Evolutionary conservation across 2,113 vertebrate genomes (phyloP), one percentile per base, ranked within the genome.

Genomic region (Halichoeres trimaculatus): DNA sequence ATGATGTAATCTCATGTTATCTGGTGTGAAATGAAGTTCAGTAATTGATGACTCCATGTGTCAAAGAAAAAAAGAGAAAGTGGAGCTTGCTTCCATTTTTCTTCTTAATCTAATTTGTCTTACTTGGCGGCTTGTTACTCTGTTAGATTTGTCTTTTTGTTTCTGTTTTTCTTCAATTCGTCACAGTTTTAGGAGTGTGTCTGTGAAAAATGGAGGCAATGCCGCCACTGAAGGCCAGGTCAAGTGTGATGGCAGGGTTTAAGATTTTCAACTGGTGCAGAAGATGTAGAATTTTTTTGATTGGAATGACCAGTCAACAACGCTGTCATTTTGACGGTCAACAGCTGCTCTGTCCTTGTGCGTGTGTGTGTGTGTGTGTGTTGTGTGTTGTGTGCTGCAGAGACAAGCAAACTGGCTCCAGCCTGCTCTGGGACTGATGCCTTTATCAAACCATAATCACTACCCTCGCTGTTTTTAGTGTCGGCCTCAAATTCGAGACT

Each of bases 381-480:
- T 26, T 11, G 52, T 1, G 48, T 10, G 55, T 5, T 51, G n/a
- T 52, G n/a, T 24, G 10, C 70, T 30, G 30, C 26, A 72, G 22
- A 53, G 63, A 68, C 60, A 38, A 61, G 51, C 34, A 38, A 74
- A 66, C 75, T 73, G 84, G 85, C 76, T 88, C 79, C 81, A 85
- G 77, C 62, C 41, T 53, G 52, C 70, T 87, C 48, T 51, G 56
- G 60, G 41, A 66, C 41, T 24, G 64, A 76, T 78, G 70, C 81
- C 66, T 72, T 75, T 80, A 76, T 90, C 82, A 89, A 82, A 87
- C 79, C 89, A 85, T 87, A 86, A 91, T 89, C 64, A 88, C 75
- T 74, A 74, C 70, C 63, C 54, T 83, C 50, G 34, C 72, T 76
- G 80, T 81, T 86, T 85, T 85, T 74, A 74, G 81, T 85, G 87